Evolutionary conservation across 2,888 invertebrate species (phyloP).

Genomic region (Nomada ferruginata): DNA sequence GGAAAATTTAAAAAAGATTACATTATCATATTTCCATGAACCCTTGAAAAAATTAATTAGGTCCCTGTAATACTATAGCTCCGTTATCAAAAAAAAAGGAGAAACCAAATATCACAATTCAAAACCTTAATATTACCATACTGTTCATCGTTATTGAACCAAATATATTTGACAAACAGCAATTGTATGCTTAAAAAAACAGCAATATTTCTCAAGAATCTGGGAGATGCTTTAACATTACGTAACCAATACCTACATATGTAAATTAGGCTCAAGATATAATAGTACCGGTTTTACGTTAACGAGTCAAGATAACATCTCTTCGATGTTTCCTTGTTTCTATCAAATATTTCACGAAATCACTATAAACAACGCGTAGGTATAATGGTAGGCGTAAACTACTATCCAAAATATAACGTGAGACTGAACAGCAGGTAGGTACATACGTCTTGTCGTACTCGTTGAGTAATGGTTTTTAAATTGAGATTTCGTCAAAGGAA

Average conservation of each 20-base stretch:
- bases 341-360: background rate
- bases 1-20: too few species aligned
- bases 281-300: slow-evolving; percentile 34
- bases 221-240: background rate
- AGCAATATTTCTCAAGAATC: background rate
- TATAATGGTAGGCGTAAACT: background rate
- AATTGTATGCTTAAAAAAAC: background rate
- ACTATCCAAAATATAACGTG: background rate
- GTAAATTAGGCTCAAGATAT: slow-evolving; percentile 23
- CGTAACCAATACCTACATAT: slow-evolving; percentile 43
- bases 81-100: too few species aligned
- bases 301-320: background rate
- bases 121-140: too few species aligned
- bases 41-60: too few species aligned
- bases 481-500: slow-evolving; percentile 35
- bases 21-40: too few species aligned
- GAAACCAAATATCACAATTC: too few species aligned
- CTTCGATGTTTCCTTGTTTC: background rate
- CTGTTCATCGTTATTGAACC: too few species aligned
- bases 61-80: too few species aligned
- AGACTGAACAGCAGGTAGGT: background rate
- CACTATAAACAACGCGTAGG: background rate
- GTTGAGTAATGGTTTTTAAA: slow-evolving; percentile 23
- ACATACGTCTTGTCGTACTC: background rate
- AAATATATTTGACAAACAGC: background rate